Evolutionary conservation across 2,113 vertebrate species (phyloP).

Genomic region (Fukomys damarensis): DNA sequence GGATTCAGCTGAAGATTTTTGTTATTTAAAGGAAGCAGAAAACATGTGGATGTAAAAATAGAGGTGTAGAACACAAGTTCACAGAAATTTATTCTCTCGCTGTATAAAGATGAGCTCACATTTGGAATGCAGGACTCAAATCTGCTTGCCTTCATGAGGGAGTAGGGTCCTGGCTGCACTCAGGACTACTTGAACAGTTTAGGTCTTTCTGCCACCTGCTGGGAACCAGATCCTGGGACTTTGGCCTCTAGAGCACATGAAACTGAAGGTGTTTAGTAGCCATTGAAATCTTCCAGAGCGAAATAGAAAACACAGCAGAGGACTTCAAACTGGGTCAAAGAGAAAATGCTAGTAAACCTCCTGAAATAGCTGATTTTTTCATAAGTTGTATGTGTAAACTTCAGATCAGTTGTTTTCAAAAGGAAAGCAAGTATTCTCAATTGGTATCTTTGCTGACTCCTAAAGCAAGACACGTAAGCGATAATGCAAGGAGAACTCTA

Average conservation of each 20-base stretch:
- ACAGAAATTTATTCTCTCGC: conserved; percentile 71
- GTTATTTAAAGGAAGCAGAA: conserved; percentile 71
- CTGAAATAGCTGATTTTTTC: conserved; percentile 36
- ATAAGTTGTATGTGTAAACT: not conserved
- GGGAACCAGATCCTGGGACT: conserved; percentile 19
- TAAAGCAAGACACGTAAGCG: not conserved
- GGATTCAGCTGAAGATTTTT: conserved; percentile 56
- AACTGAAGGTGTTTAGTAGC: conserved; percentile 58
- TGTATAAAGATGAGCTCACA: conserved; percentile 70
- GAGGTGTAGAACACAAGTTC: conserved; percentile 78
- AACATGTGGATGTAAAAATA: conserved; percentile 81
- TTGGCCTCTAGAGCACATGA: conserved; percentile 61
- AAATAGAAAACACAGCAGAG: conserved; percentile 51
- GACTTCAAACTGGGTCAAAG: conserved; percentile 72
- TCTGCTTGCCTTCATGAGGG: not conserved
- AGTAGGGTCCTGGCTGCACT: conserved; percentile 31
- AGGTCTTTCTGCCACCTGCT: conserved; percentile 47
- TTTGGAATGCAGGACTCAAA: conserved; percentile 64
- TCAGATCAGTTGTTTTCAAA: not conserved
- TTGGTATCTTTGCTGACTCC: not conserved
- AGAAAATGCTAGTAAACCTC: conserved; percentile 54
- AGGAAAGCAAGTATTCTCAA: not conserved
- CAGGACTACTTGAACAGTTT: conserved; percentile 48
- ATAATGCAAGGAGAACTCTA: rapidly evolving
- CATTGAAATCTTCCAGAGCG: conserved; percentile 53